A percentile compares a stretch with the other conserved stretches of the same genome.
Conservation (phyloP, 2,113 vertebrate genomes). For the Daboia siamensis region DNA sequence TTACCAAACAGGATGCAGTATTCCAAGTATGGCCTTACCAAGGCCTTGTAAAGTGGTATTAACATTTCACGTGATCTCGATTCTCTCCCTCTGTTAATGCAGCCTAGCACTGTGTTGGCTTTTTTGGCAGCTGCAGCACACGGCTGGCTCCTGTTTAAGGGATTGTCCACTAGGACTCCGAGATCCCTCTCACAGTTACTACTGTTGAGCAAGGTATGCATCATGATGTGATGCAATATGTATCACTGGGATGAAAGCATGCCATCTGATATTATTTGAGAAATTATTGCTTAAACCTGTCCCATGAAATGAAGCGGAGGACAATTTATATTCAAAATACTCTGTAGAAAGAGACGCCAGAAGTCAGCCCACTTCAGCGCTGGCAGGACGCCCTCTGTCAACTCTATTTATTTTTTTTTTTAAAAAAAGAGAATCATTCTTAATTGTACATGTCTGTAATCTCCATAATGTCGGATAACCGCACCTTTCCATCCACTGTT, state of each 20-base stretch:
- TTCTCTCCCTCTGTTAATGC: no score
- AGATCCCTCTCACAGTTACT: no score
- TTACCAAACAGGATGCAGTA: no score
- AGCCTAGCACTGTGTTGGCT: no score
- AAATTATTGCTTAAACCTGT: not conserved
- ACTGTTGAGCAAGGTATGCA: no score
- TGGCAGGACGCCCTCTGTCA: not conserved
- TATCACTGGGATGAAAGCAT: not conserved
- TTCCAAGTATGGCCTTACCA: no score
- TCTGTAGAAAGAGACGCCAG: not conserved
- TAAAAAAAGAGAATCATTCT: not conserved
- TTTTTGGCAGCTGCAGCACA: no score
- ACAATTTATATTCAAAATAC: not conserved
- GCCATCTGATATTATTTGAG: no score
- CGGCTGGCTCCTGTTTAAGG: no score
- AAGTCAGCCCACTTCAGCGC: not conserved
- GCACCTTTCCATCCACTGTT: not conserved
- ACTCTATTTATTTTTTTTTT: not conserved
- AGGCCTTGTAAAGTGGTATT: no score
- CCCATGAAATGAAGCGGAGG: not conserved
- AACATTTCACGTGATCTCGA: no score
- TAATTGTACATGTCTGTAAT: slow-evolving; percentile 41
- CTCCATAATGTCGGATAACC: not conserved
- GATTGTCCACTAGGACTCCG: no score
- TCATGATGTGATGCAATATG: not conserved